phyloP scores from a whole-genome alignment of 1,140 invertebrate species.

The Zaprionus nigranus region DNA sequence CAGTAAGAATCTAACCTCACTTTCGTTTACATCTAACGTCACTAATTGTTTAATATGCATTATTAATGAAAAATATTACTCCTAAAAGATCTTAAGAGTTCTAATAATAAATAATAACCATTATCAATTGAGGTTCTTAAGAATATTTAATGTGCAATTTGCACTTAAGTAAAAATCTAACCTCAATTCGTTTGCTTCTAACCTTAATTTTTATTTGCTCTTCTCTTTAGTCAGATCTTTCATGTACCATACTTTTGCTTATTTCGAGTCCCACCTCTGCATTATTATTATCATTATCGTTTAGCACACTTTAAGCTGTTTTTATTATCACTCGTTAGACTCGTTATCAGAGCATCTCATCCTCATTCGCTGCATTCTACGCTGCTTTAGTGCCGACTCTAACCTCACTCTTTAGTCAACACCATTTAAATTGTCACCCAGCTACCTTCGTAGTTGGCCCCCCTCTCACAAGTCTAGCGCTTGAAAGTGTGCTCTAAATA shows the following conservation, averaged over 20 bases:
- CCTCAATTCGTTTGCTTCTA: not conserved
- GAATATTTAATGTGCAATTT: too few species aligned
- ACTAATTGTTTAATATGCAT: too few species aligned
- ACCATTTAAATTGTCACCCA: slow-evolving; percentile 58
- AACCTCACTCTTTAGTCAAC: slow-evolving; percentile 2
- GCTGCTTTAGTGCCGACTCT: slow-evolving; percentile 8
- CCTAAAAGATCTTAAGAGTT: too few species aligned
- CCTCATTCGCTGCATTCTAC: not conserved
- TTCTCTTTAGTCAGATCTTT: not conserved
- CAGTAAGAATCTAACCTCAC: not conserved
- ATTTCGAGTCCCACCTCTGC: not conserved
- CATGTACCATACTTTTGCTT: not conserved
- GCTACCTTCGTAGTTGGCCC: not conserved
- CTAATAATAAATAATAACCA: too few species aligned
- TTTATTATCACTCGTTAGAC: slow-evolving; percentile 4
- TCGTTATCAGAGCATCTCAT: not conserved
- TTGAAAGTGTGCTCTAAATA: slow-evolving; percentile 67
- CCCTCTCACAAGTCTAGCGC: slow-evolving; percentile 13
- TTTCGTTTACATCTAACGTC: not conserved
- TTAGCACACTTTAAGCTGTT: not conserved
- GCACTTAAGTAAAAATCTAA: not conserved
- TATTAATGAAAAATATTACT: too few species aligned
- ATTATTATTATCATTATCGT: not conserved
- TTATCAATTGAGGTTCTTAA: not conserved
- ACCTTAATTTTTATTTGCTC: not conserved